These are phyloP conservation scores for Syrphus vitripennis DNA, from an alignment of 2,888 invertebrate species.

Conservation along the genomic window DNA sequence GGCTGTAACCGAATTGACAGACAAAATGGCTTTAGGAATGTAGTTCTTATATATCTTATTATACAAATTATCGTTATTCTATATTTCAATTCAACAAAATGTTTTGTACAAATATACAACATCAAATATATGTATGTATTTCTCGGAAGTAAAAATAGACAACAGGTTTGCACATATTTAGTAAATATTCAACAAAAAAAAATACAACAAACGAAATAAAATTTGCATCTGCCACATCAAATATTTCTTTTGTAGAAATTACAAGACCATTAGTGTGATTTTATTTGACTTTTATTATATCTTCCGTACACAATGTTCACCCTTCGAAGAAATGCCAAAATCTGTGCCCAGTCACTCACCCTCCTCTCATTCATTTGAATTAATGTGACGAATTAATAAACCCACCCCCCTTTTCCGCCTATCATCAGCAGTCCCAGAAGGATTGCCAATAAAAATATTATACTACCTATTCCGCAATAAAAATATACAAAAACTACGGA, in stretches of 20 bases:
- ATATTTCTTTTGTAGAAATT: neutral
- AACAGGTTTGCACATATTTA: neutral
- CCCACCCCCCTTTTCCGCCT: neutral
- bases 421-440: neutral
- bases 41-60: no score
- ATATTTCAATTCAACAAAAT: neutral
- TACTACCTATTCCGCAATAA: neutral
- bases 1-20: no score
- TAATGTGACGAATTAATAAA: neutral
- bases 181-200: neutral
- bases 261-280: neutral
- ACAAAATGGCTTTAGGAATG: no score
- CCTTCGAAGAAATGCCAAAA: conserved; percentile 11
- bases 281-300: neutral
- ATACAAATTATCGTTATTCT: no score
- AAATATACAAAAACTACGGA: conserved; percentile 15
- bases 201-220: neutral
- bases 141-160: neutral
- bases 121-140: neutral
- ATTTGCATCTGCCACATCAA: neutral
- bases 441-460: conserved; percentile 34
- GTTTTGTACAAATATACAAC: neutral
- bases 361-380: conserved; percentile 1
- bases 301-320: neutral
- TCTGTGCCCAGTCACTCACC: neutral